These are phyloP conservation scores for Smithornis capensis DNA, from an alignment of 2,113 vertebrate species.

Conservation along the genomic window DNA sequence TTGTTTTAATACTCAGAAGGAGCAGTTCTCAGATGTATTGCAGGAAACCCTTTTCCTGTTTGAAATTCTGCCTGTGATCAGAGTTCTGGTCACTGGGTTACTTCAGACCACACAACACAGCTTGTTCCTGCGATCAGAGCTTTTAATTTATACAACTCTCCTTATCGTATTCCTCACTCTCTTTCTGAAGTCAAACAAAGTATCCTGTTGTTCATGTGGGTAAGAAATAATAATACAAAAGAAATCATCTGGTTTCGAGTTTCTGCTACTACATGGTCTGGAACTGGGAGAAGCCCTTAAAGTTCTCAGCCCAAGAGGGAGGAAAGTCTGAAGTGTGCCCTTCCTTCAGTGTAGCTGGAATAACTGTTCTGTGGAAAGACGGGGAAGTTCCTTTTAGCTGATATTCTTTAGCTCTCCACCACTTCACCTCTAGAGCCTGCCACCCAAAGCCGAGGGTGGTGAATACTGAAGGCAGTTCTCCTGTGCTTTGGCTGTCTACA, in stretches of 20 bases:
- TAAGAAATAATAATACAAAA: background rate
- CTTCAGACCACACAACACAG: background rate
- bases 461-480: background rate
- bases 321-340: background rate
- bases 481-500: background rate
- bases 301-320: background rate
- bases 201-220: background rate
- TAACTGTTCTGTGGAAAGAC: background rate
- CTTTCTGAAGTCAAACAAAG: background rate
- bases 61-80: background rate
- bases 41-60: background rate
- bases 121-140: background rate
- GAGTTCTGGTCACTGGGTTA: background rate
- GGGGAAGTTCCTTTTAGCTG: background rate
- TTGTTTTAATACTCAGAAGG: background rate
- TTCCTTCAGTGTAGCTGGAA: background rate
- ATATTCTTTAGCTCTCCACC: background rate
- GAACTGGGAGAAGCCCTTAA: background rate
- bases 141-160: background rate
- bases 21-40: background rate
- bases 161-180: fast-evolving
- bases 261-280: background rate
- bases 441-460: background rate
- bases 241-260: background rate
- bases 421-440: background rate